Conservation (phyloP, 2,888 invertebrate species). For the Diloba caeruleocephala region DNA sequence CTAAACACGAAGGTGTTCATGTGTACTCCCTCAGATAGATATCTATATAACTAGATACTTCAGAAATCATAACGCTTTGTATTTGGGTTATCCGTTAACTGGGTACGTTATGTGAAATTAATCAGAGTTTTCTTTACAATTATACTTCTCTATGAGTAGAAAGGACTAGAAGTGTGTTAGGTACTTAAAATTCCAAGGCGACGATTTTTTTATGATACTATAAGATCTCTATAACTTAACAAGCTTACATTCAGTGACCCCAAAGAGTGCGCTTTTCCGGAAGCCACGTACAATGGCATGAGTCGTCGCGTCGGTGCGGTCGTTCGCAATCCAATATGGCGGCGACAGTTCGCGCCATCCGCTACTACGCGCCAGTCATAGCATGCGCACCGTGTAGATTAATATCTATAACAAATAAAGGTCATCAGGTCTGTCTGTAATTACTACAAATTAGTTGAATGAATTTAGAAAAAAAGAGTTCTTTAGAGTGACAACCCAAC, state of each 20-base stretch:
- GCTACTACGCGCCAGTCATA: constrained; percentile 54
- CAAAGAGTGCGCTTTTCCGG: constrained; percentile 83
- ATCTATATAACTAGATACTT: no score
- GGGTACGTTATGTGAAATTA: no score
- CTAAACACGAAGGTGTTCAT: constrained; percentile 16
- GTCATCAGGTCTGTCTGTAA: constrained; percentile 43
- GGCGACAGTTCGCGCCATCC: constrained; percentile 56
- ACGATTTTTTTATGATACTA: background rate
- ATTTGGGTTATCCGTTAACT: no score
- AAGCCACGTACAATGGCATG: constrained; percentile 73
- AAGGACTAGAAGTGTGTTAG: no score
- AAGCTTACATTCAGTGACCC: constrained; percentile 69
- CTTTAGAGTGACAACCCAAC: no score
- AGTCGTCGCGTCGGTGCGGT: constrained; percentile 46
- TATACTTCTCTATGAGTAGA: no score
- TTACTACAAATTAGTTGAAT: background rate
- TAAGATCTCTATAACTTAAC: constrained; percentile 30
- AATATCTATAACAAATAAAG: constrained; percentile 29
- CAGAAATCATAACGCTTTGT: no score
- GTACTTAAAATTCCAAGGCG: background rate
- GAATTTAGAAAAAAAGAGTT: no score
- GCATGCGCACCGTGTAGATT: constrained; percentile 36
- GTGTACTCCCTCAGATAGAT: background rate
- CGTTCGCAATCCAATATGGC: constrained; percentile 67
- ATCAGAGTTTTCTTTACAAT: no score